phyloP scores from a whole-genome alignment of 2,797 vertebrate species.

The Molossus alvarezi region DNA sequence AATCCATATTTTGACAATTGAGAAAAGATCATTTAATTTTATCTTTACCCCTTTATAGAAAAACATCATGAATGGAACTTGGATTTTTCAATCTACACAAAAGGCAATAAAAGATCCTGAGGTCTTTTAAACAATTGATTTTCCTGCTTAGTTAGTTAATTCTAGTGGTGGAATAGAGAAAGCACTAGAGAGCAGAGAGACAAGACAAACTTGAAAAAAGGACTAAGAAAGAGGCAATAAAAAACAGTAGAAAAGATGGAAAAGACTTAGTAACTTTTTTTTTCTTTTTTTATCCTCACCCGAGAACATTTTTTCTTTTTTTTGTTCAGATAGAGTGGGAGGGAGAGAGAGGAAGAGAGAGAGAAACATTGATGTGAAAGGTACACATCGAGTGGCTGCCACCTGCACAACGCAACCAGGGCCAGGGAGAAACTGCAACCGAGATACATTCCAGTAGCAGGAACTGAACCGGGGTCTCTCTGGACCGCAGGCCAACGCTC shows the following conservation, averaged over 20 bases:
- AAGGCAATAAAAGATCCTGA: background rate
- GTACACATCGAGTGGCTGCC: too few species aligned
- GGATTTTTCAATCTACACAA: constrained; percentile 20
- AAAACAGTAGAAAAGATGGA: background rate
- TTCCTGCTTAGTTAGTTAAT: constrained; percentile 46
- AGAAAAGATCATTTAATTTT: constrained; percentile 34
- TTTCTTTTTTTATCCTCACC: too few species aligned
- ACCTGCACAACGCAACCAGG: too few species aligned
- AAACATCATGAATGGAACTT: background rate
- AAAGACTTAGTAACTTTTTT: background rate
- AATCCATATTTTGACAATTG: background rate
- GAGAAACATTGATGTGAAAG: too few species aligned
- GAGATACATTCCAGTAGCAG: too few species aligned
- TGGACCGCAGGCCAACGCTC: too few species aligned
- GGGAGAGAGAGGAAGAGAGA: too few species aligned
- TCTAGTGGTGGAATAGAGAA: constrained; percentile 21
- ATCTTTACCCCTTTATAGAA: background rate
- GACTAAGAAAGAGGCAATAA: background rate
- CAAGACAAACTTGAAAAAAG: constrained; percentile 7
- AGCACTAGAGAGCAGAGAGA: background rate
- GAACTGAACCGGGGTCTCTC: too few species aligned
- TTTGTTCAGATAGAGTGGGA: too few species aligned
- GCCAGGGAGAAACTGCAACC: too few species aligned
- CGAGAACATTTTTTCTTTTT: too few species aligned
- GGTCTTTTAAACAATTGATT: constrained; percentile 6